A percentile compares a stretch with the other conserved stretches of the same genome.
These are phyloP conservation scores for Guaruba guarouba DNA, from an alignment of 2,113 vertebrate genomes.

Conservation along the genomic window DNA sequence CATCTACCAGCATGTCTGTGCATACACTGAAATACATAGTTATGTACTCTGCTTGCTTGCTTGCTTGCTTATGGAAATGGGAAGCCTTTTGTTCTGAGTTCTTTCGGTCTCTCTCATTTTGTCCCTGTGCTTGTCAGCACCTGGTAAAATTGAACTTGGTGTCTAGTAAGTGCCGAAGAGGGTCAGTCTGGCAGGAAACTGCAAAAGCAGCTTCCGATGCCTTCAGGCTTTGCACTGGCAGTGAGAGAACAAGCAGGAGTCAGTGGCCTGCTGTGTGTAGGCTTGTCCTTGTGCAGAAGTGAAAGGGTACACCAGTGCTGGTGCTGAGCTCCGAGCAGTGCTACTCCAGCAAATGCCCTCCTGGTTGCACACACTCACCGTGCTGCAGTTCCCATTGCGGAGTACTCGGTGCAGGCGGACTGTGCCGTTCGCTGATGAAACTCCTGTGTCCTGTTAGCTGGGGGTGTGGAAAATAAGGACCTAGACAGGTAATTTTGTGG, in stretches of 20 bases:
- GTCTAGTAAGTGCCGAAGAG: not conserved
- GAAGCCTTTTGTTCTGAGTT: not conserved
- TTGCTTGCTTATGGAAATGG: not conserved
- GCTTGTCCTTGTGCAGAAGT: not conserved
- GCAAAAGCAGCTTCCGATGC: not conserved
- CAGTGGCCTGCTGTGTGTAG: not conserved
- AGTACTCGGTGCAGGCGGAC: not conserved
- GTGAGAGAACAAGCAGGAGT: not conserved
- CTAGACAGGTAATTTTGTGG: not conserved
- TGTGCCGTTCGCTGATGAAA: not conserved
- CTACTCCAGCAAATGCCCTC: not conserved
- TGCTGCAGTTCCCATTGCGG: not conserved
- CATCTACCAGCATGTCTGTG: not conserved
- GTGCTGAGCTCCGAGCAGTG: not conserved
- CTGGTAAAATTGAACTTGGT: not conserved
- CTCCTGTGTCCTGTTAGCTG: not conserved
- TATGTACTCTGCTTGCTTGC: not conserved
- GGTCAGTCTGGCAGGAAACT: not conserved
- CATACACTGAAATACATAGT: not conserved
- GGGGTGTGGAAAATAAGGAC: not conserved
- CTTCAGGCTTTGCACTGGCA: not conserved
- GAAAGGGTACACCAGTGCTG: not conserved
- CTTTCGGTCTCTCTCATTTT: not conserved
- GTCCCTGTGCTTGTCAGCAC: not conserved
- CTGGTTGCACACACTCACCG: rapidly evolving